Evolutionary conservation across 2,113 vertebrate species (phyloP).

Genomic region (Ia io): DNA sequence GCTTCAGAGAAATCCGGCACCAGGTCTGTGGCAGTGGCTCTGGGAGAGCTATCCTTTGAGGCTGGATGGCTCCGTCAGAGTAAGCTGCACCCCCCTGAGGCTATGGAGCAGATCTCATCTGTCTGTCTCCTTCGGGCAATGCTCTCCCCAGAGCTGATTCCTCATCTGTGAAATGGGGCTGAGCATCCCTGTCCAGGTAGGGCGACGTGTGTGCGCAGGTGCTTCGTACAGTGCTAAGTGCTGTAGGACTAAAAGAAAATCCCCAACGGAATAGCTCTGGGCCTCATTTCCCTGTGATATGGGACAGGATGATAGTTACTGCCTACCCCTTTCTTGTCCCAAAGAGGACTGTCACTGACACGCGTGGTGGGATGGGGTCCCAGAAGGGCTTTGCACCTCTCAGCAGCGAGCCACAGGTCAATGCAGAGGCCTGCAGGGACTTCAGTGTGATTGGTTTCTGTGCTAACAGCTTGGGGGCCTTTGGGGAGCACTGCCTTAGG

Average conservation of each 20-base stretch:
- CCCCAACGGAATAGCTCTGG: background rate
- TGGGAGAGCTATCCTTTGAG: background rate
- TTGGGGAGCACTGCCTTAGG: background rate
- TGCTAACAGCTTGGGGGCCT: background rate
- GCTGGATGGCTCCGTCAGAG: background rate
- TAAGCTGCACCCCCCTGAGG: background rate
- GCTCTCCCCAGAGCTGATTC: background rate
- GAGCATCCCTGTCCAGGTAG: background rate
- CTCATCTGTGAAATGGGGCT: background rate
- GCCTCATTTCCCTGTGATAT: background rate
- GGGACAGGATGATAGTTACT: background rate
- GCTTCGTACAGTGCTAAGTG: fast-evolving
- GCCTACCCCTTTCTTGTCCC: background rate
- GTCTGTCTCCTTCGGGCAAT: background rate
- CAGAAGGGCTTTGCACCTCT: background rate
- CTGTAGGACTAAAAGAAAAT: background rate
- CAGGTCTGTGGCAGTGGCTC: background rate
- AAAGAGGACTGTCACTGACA: background rate
- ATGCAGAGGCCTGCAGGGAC: background rate
- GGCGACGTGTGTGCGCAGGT: no score
- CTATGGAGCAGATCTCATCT: background rate
- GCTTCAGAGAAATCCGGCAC: background rate
- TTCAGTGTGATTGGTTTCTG: background rate
- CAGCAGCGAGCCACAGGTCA: background rate
- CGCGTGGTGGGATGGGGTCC: fast-evolving